A percentile compares a stretch with the other conserved stretches of the same genome.
Evolutionary conservation across 2,113 vertebrate species (phyloP).

Genomic region (Percina caprodes): DNA sequence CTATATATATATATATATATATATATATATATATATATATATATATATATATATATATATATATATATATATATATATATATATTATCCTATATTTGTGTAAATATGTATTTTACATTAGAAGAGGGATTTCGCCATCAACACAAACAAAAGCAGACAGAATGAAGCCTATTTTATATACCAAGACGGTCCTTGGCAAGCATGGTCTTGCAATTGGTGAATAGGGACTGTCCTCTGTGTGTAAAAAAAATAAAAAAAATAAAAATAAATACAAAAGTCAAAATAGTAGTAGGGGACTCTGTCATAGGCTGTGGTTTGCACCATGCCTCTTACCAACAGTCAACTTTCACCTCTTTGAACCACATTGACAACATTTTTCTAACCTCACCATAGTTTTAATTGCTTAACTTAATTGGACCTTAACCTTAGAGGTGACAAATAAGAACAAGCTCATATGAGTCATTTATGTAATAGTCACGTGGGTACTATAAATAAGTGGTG

Average conservation of each 20-base stretch:
- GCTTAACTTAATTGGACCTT: not conserved
- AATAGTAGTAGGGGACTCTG: not conserved
- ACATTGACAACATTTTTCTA: not conserved
- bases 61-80: too few species aligned
- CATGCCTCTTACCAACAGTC: not conserved
- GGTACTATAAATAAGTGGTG: not conserved
- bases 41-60: too few species aligned
- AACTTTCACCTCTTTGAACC: not conserved
- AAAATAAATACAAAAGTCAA: too few species aligned
- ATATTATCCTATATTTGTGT: too few species aligned
- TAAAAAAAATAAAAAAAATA: not conserved
- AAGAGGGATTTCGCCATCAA: not conserved
- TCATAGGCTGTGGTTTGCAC: not conserved
- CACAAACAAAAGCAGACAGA: conserved; percentile 14
- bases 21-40: too few species aligned
- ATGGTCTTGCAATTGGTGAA: not conserved
- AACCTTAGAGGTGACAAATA: not conserved
- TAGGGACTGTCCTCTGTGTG: not conserved
- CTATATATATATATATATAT: too few species aligned
- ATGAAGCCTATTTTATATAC: not conserved
- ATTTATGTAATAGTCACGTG: not conserved
- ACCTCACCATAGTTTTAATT: not conserved
- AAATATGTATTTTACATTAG: not conserved
- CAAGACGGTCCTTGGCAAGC: not conserved
- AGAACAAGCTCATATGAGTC: not conserved